Evolutionary conservation across 1,140 invertebrate species (phyloP).

Genomic region (Drosophila mojavensis): DNA sequence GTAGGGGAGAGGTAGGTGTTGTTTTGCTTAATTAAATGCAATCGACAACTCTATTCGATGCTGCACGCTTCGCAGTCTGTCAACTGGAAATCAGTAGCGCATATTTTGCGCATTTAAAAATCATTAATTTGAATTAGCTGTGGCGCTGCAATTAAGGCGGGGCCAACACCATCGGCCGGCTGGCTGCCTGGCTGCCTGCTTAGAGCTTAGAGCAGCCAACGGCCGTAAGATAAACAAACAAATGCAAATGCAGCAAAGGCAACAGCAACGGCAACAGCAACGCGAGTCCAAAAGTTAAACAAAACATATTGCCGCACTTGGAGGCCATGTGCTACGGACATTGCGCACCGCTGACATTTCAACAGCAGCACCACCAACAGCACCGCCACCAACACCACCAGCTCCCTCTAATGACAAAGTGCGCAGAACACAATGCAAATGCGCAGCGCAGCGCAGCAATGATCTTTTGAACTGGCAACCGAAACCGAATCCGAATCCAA

Average conservation of each 20-base stretch:
- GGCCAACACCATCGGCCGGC: slow-evolving; percentile 1
- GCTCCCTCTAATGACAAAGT: slow-evolving; percentile 49
- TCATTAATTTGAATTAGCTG: slow-evolving; percentile 72
- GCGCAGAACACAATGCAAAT: slow-evolving; percentile 48
- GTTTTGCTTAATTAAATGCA: slow-evolving; percentile 64
- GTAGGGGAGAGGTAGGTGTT: neutral
- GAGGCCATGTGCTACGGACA: slow-evolving; percentile 49
- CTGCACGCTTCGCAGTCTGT: slow-evolving; percentile 9
- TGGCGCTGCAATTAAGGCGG: slow-evolving; percentile 62
- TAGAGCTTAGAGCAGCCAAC: slow-evolving; percentile 22
- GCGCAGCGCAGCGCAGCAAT: slow-evolving; percentile 38
- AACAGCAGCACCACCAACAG: slow-evolving; percentile 39
- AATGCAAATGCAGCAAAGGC: slow-evolving; percentile 44
- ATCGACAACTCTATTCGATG: slow-evolving; percentile 68
- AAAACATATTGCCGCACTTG: slow-evolving; percentile 76
- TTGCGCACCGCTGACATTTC: slow-evolving; percentile 60
- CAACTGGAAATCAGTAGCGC: slow-evolving; percentile 60
- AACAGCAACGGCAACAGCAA: slow-evolving; percentile 1
- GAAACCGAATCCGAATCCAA: neutral
- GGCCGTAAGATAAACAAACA: slow-evolving; percentile 65
- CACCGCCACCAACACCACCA: neutral
- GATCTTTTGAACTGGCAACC: slow-evolving; percentile 56
- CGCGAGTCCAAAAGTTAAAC: slow-evolving; percentile 61
- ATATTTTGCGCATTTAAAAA: slow-evolving; percentile 76
- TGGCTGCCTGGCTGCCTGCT: slow-evolving; percentile 32